A percentile compares a stretch with the other conserved stretches of the same genome.
These are phyloP conservation scores for Andrena bicolor DNA, from an alignment of 2,888 invertebrate genomes.

Conservation along the genomic window DNA sequence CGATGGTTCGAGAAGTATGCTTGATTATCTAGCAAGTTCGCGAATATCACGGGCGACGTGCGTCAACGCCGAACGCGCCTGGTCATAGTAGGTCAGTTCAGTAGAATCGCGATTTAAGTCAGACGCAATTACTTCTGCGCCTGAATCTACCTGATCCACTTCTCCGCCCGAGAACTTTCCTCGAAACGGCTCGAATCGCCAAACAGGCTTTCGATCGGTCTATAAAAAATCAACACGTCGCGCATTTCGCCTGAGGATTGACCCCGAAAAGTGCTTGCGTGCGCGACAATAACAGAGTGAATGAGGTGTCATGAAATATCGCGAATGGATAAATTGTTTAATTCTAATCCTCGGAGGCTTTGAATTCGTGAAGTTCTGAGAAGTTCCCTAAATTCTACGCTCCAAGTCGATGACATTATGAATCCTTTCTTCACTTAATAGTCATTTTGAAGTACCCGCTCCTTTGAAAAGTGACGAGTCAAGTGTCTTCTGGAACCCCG, in stretches of 20 bases:
- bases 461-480: too few species aligned
- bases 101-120: slow-evolving; percentile 50
- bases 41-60: neutral
- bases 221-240: slow-evolving; percentile 4
- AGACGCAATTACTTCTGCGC: slow-evolving; percentile 40
- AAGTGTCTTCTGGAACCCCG: too few species aligned
- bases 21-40: neutral
- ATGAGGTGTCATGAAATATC: neutral
- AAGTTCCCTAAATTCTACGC: too few species aligned
- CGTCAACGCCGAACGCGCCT: slow-evolving; percentile 20
- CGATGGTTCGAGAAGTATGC: neutral
- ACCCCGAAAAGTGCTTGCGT: neutral
- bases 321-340: too few species aligned
- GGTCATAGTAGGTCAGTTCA: slow-evolving; percentile 51
- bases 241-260: neutral
- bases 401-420: too few species aligned
- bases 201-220: neutral
- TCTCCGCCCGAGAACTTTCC: slow-evolving; percentile 25
- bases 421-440: too few species aligned
- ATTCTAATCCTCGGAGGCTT: too few species aligned
- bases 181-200: slow-evolving; percentile 1
- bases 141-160: slow-evolving; percentile 38
- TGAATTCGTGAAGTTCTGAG: too few species aligned
- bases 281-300: neutral
- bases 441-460: too few species aligned